Evolutionary conservation across 2,797 vertebrate genomes (phyloP).

Genomic region (Semaprochilodus insignis): DNA sequence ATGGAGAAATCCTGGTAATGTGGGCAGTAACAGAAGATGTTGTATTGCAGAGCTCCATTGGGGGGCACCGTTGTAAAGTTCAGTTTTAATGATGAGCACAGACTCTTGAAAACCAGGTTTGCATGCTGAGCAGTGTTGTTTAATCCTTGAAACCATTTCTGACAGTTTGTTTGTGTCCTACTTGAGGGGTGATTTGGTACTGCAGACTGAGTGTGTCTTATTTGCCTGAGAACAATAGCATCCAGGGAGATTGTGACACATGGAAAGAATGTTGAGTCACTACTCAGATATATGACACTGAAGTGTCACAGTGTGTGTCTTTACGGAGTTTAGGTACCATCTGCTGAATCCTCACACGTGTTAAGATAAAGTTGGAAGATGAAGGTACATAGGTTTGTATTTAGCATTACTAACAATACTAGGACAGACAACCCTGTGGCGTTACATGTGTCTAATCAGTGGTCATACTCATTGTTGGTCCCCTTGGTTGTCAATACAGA

Average conservation of each 20-base stretch:
- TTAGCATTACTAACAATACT: background rate
- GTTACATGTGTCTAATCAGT: background rate
- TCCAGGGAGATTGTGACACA: background rate
- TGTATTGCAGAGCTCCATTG: background rate
- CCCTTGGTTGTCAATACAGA: constrained; percentile 21
- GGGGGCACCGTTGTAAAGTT: constrained; percentile 7
- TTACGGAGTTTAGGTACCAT: constrained; percentile 5
- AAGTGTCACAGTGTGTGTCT: background rate
- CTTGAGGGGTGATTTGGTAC: background rate
- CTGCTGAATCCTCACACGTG: background rate
- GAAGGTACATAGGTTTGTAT: background rate
- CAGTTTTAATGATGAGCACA: background rate
- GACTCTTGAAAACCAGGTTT: background rate
- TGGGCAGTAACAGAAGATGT: background rate
- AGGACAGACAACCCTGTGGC: background rate
- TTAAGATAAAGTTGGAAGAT: too few relatives aligned
- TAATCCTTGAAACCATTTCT: background rate
- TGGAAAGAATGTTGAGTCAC: constrained; percentile 41
- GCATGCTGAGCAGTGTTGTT: background rate
- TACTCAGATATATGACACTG: constrained; percentile 5
- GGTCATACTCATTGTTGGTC: constrained; percentile 17
- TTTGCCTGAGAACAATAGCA: constrained; percentile 12
- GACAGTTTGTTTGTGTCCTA: background rate
- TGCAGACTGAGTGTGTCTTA: background rate
- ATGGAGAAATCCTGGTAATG: background rate